Conservation (phyloP, 2,888 invertebrate genomes). For the Encarsia formosa region DNA sequence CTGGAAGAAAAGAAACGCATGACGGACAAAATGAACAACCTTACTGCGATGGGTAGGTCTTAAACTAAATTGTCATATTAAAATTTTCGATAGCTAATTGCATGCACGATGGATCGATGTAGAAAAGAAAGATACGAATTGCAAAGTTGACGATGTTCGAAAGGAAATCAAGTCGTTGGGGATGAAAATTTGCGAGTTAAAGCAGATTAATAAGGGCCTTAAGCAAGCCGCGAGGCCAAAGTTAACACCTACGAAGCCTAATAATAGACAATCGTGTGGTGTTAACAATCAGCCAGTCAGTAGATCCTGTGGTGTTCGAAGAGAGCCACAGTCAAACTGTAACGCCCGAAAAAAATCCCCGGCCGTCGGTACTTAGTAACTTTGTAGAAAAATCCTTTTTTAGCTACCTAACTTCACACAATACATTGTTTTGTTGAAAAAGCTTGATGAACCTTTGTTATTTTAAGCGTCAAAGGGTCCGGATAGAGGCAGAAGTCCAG, state of each 20-base stretch:
- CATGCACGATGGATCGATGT: constrained; percentile 30
- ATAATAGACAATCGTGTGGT: too few relatives aligned
- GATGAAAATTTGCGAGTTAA: constrained; percentile 2
- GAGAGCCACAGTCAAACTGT: too few relatives aligned
- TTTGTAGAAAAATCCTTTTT: too few relatives aligned
- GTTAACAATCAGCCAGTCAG: too few relatives aligned
- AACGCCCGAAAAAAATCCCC: too few relatives aligned
- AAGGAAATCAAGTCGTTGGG: constrained; percentile 38
- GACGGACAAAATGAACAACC: constrained; percentile 58
- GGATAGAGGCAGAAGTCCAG: not conserved
- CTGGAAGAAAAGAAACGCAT: constrained; percentile 58
- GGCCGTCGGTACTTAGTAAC: too few relatives aligned
- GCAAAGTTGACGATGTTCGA: constrained; percentile 46
- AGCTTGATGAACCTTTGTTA: too few relatives aligned
- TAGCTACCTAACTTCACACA: too few relatives aligned
- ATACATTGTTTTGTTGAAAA: too few relatives aligned
- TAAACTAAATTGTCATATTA: constrained; percentile 5
- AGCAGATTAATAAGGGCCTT: constrained; percentile 1
- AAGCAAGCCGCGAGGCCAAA: too few relatives aligned
- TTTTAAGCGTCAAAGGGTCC: constrained; percentile 14
- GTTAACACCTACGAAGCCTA: too few relatives aligned
- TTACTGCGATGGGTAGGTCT: constrained; percentile 57
- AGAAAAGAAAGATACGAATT: constrained; percentile 57
- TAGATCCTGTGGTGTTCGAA: too few relatives aligned
- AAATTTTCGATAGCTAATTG: not conserved